Percentiles rank a stretch among this genome's conserved stretches.
These are phyloP conservation scores for Heliconius melpomene DNA, from an alignment of 1,140 invertebrate species.

Conservation along the genomic window DNA sequence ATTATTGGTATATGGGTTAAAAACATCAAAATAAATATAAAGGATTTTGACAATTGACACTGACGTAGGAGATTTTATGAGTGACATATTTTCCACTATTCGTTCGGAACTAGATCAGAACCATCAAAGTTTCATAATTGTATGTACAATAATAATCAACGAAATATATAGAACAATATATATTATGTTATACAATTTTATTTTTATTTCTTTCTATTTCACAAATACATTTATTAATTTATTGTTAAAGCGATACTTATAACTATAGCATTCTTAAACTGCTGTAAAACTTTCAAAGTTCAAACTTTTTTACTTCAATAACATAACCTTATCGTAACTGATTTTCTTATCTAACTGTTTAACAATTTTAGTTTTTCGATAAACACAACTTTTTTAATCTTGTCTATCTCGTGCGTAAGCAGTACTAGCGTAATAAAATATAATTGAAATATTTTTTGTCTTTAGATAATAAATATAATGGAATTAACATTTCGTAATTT, in stretches of 20 bases:
- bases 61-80: slow-evolving; percentile 7
- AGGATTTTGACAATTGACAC: slow-evolving; percentile 4
- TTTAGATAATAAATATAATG: slow-evolving; percentile 45
- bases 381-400: background rate
- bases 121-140: background rate
- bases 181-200: background rate
- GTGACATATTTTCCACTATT: background rate
- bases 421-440: background rate
- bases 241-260: background rate
- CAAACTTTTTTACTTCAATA: background rate
- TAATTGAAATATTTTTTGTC: background rate
- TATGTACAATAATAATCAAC: background rate
- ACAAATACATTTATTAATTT: too few species aligned
- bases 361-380: slow-evolving; percentile 6
- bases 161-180: background rate
- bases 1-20: slow-evolving; percentile 3
- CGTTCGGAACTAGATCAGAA: background rate
- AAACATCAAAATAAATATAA: slow-evolving; percentile 17
- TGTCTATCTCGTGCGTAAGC: slow-evolving; percentile 16
- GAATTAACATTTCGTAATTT: slow-evolving; percentile 55
- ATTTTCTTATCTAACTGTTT: slow-evolving; percentile 3
- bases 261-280: background rate
- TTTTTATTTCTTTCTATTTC: background rate
- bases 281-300: background rate
- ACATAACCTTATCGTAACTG: slow-evolving; percentile 23